Percentiles rank a stretch among this genome's conserved stretches.
Evolutionary conservation across 2,797 vertebrate species (phyloP).

Genomic region (Ibycter americanus): DNA sequence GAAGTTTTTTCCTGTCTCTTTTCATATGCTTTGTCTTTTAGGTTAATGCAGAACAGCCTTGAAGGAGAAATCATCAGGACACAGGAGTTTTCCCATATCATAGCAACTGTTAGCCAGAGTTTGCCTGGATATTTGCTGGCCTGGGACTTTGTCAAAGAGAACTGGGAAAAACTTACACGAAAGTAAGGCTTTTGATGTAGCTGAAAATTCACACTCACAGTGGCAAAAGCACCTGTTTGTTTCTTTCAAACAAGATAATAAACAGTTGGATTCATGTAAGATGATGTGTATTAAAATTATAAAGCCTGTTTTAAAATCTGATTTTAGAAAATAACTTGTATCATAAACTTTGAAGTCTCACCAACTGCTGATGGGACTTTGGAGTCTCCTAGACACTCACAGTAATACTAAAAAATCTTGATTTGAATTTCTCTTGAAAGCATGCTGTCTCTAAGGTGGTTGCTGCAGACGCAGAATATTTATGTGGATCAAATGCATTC

Average conservation of each 20-base stretch:
- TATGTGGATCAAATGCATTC: background rate
- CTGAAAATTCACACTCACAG: background rate
- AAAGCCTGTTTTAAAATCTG: background rate
- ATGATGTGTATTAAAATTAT: background rate
- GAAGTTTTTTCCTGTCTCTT: background rate
- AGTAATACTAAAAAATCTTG: background rate
- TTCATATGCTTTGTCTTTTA: slow-evolving; percentile 62
- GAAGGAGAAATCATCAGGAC: slow-evolving; percentile 81
- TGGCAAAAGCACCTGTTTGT: background rate
- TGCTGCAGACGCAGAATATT: background rate
- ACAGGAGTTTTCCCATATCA: slow-evolving; percentile 86
- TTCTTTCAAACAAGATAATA: background rate
- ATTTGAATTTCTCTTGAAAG: background rate
- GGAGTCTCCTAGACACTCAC: background rate
- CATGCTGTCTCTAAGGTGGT: background rate
- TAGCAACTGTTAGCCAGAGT: slow-evolving; percentile 77
- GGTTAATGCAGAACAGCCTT: slow-evolving; percentile 86
- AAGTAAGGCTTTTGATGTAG: slow-evolving; percentile 81
- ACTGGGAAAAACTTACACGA: slow-evolving; percentile 88
- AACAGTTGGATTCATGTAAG: background rate
- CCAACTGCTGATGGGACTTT: background rate
- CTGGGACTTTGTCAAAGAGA: slow-evolving; percentile 97
- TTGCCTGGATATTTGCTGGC: slow-evolving; percentile 87
- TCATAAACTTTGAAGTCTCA: background rate
- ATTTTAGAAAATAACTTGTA: background rate